phyloP scores from a whole-genome alignment of 2,113 vertebrate genomes.

The Sorex araneus region DNA sequence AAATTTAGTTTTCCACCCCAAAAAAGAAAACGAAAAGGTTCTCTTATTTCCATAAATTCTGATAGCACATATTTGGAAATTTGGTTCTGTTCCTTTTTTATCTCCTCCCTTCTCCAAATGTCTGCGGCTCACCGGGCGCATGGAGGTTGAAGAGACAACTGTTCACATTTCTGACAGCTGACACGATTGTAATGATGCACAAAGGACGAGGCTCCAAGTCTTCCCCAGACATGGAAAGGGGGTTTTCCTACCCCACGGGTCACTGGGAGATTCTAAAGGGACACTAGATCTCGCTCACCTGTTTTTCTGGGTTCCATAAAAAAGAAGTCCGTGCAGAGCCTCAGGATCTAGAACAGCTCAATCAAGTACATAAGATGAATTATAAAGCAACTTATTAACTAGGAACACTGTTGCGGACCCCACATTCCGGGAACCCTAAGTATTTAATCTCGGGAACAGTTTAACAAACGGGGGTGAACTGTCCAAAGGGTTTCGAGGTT shows the following conservation, averaged over 20 bases:
- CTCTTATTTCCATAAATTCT: conserved; percentile 82
- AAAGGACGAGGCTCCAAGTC: not conserved
- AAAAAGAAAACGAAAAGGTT: conserved; percentile 87
- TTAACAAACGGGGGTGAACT: not conserved
- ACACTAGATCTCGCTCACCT: not conserved
- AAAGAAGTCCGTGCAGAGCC: not conserved
- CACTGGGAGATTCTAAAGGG: not conserved
- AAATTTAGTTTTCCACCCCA: conserved; percentile 85
- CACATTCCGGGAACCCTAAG: not conserved
- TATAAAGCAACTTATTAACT: not conserved
- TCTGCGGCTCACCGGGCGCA: not conserved
- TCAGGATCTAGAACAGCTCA: not conserved
- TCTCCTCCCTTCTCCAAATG: conserved; percentile 65
- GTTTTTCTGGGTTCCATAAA: not conserved
- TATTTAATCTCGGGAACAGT: not conserved
- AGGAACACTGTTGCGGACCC: not conserved
- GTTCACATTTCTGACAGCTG: conserved; percentile 61
- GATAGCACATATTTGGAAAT: conserved; percentile 78
- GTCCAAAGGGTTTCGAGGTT: not conserved
- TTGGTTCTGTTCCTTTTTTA: conserved; percentile 75
- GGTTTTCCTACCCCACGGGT: not conserved
- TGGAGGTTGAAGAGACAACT: conserved; percentile 25
- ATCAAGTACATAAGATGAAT: not conserved
- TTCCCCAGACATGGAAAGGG: not conserved
- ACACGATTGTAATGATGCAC: conserved; percentile 25